phyloP scores from a whole-genome alignment of 1,140 invertebrate genomes.

The Nasonia vitripennis region DNA sequence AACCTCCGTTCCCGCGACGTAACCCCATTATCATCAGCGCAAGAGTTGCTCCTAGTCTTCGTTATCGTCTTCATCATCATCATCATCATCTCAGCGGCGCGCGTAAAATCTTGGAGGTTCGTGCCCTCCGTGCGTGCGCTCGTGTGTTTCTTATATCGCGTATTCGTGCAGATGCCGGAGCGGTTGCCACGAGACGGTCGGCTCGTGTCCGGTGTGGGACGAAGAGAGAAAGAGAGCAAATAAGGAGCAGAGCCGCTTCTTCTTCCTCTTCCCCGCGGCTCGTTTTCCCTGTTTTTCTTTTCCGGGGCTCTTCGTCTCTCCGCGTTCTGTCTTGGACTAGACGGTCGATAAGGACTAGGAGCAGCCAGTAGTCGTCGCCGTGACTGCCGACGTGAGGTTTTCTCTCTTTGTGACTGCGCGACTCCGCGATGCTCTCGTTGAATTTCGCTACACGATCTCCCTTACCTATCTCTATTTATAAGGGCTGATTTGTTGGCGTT shows the following conservation, averaged over 20 bases:
- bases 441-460: background rate
- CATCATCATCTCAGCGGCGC: background rate
- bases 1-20: background rate
- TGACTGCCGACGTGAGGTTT: background rate
- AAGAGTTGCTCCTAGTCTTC: background rate
- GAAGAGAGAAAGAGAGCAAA: background rate
- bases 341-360: background rate
- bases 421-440: too few species aligned
- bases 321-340: background rate
- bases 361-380: background rate
- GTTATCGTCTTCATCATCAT: conserved; percentile 3
- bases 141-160: too few species aligned
- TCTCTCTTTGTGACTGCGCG: background rate
- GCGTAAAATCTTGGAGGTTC: too few species aligned
- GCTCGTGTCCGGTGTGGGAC: too few species aligned
- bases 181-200: too few species aligned
- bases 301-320: background rate
- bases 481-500: background rate
- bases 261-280: background rate
- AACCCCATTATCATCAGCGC: conserved; percentile 4
- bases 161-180: too few species aligned
- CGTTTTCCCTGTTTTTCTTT: conserved; percentile 2
- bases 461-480: background rate
- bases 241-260: background rate
- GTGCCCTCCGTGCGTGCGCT: background rate